Evolutionary conservation across 2,888 invertebrate genomes (phyloP), one percentile per base, ranked within the genome.

Genomic region (Leucophenga maculata): DNA sequence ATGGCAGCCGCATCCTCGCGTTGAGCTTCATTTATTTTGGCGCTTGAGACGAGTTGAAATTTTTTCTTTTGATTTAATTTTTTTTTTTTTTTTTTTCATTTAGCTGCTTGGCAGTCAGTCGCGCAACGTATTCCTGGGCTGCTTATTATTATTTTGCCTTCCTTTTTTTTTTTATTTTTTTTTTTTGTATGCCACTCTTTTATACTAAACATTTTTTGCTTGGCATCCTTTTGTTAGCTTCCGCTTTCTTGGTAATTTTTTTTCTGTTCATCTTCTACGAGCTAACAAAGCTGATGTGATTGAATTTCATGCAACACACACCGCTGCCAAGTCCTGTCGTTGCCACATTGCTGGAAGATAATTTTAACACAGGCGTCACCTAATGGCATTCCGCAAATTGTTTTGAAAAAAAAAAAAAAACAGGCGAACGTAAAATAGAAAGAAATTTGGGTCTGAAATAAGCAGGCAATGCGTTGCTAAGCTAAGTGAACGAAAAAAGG

Each of bases 351-450:
- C 44, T 13, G 55, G 50, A 69, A 80, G 79, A 82, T 83, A 80
- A 82, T 82, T 79, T 82, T 68, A 70, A 71, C 73, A 72, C 71
- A 77, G 84, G 82, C 82, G 83, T 84, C 84, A 77, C 76, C 79
- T 79, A 82, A 82, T 82, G 81, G 84, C 79, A 84, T 82, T 84
- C 83, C 81, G 74, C 77, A 82, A 83, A 82, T 82, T 83, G 80
- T 80, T 83, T 81, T 39, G 77, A 50, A 44, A 18, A 55, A 48
- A 57, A 54, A 69, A 65, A 65, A 32, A 44, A 52, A 22, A 39
- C 14, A 57, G 44, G 22, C 9, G 75, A 70, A 77, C 72, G 72
- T 70, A 74, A 74, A 78, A 73, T 72, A 65, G 72, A 59, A 57
- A 44, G 64, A 66, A 69, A 72, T 60, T n/a, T 20, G 11, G 22